Conservation (phyloP, 2,888 invertebrate genomes). For the Myathropa florea region DNA sequence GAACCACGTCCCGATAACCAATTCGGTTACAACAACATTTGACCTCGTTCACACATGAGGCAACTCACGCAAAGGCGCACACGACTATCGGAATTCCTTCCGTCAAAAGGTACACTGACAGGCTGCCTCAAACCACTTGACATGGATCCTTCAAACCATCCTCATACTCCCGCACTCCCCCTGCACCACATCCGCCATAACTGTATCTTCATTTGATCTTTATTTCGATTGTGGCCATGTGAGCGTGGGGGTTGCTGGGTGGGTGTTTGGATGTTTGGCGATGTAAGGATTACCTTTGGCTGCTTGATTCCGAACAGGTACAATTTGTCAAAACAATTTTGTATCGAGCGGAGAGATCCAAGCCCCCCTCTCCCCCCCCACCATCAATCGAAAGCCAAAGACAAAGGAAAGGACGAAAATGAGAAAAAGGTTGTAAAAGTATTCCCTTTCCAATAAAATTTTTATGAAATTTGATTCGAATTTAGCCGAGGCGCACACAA, state of each 20-base stretch:
- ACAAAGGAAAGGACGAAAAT: conserved; percentile 6
- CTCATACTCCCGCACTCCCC: not conserved
- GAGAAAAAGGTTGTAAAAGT: conserved; percentile 42
- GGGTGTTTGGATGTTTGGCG: not conserved
- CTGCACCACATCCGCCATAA: not conserved
- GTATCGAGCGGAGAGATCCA: not conserved
- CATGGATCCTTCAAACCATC: conserved; percentile 1
- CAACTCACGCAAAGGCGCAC: conserved; percentile 20
- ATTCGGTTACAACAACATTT: conserved; percentile 26
- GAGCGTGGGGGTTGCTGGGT: not conserved
- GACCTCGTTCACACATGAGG: conserved; percentile 30
- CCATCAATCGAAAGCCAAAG: not conserved
- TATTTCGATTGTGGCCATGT: conserved; percentile 21
- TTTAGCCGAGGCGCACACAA: conserved; percentile 16
- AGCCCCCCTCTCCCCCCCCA: not conserved
- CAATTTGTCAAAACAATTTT: conserved; percentile 69
- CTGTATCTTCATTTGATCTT: conserved; percentile 34
- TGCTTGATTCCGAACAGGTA: conserved; percentile 65
- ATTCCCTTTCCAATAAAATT: conserved; percentile 54
- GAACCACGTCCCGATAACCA: not conserved
- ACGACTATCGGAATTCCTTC: not conserved
- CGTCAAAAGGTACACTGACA: conserved; percentile 13
- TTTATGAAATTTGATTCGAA: conserved; percentile 63
- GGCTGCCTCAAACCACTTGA: conserved; percentile 1
- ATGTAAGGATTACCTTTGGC: conserved; percentile 31